Base-by-base conservation (phyloP, 2,888 invertebrate species). In the Athetis lepigone region DNA sequence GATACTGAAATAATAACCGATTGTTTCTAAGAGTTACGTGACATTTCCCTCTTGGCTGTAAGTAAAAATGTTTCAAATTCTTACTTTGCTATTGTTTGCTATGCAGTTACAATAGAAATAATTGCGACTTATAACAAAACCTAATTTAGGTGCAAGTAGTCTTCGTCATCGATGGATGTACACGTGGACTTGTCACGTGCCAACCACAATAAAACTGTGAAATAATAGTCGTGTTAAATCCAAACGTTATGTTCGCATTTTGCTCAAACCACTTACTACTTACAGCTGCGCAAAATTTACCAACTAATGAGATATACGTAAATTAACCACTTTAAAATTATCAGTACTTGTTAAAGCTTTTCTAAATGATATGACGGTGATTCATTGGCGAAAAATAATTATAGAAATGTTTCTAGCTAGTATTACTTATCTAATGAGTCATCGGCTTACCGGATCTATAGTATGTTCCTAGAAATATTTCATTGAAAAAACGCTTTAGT, bases 341-440 rank as follows among this genome's bases (percentile, higher is more conserved):
- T 19, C 64, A 9, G 21, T 36, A 36, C 7, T 23, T 70, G 51
- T 51, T 36, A 61, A 23, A 29, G 50, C n/a, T 29, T 39, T 65
- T 70, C 46, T 51, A 47, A 5, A 16, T 18, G 40, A 58, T 50
- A 33, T 50, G 36, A 37, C 7, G 43, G 33, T 75, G 56, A 75
- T 45, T 71, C 56, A 75, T 27, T n/a, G 21, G 18, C 42, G 21
- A 57, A 61, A 55, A 67, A 54, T 66, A 66, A 43, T 71, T 16
- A 52, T 49, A 61, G 23, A 25, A 8, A 36, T 37, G 18, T 36
- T 55, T 23, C 0, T 4, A 19, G 11, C 37, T 39, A n/a, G n/a
- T n/a, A n/a, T n/a, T n/a, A n/a, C n/a, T 60, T 55, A 39, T 62
- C 29, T 16, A 54, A 46, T 55, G 70, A 75, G 33, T 69, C 70